These are phyloP conservation scores for Scelioninae gen. 2 DNA, from an alignment of 2,888 invertebrate species.

Conservation along the genomic window DNA sequence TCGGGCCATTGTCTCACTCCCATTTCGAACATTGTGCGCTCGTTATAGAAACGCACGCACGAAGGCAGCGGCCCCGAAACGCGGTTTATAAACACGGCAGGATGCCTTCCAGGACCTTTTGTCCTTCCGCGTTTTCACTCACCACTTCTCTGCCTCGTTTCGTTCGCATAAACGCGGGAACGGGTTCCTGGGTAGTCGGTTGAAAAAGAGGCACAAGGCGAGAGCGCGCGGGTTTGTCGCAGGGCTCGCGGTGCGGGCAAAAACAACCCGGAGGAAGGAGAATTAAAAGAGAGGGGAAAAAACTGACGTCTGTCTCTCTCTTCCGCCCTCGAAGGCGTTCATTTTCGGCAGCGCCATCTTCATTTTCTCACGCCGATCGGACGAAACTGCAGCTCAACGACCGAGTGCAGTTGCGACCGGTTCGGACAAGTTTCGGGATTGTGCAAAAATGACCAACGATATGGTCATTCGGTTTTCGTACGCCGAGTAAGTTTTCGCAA, in stretches of 20 bases:
- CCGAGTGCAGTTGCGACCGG: no score
- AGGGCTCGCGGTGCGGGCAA: slow-evolving; percentile 30
- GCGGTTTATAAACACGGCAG: slow-evolving; percentile 61
- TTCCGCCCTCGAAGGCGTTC: no score
- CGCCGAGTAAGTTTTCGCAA: no score
- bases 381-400: no score
- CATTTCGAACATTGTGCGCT: slow-evolving; percentile 44
- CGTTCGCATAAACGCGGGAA: slow-evolving; percentile 66
- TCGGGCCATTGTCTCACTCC: slow-evolving; percentile 61
- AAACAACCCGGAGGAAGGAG: no score
- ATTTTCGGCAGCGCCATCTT: no score
- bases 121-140: slow-evolving; percentile 67
- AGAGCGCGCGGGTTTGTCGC: slow-evolving; percentile 61
- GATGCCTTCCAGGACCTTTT: slow-evolving; percentile 66
- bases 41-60: slow-evolving; percentile 58
- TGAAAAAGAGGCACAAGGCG: slow-evolving; percentile 64
- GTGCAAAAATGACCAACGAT: no score
- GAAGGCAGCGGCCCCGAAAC: slow-evolving; percentile 41
- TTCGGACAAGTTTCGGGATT: no score
- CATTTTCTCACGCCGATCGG: no score
- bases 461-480: no score
- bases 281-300: no score
- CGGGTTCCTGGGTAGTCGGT: slow-evolving; percentile 61
- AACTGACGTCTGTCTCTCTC: no score
- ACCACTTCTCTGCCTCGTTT: slow-evolving; percentile 64